Evolutionary conservation across 2,113 vertebrate species (phyloP).

Genomic region (Maylandia zebra): DNA sequence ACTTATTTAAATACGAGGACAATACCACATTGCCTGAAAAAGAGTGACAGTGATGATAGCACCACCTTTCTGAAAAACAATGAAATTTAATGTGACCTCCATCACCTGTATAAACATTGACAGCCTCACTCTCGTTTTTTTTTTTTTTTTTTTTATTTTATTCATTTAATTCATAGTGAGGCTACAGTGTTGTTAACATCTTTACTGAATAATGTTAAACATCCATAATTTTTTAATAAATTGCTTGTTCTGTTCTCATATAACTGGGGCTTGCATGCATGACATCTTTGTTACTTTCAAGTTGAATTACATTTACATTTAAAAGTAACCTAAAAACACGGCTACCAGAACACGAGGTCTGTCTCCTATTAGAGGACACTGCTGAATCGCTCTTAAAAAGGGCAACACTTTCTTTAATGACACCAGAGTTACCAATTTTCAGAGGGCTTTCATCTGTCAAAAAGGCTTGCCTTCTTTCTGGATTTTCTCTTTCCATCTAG

Average conservation of each 20-base stretch:
- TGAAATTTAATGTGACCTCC: neutral
- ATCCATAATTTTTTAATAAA: neutral
- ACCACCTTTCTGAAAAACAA: neutral
- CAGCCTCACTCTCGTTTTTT: neutral
- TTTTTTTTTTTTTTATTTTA: neutral
- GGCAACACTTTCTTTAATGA: neutral
- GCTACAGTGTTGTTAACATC: neutral
- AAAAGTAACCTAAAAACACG: neutral
- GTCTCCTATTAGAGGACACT: neutral
- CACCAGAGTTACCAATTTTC: neutral
- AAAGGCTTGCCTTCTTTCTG: neutral
- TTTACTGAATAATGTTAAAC: neutral
- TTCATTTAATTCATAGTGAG: neutral
- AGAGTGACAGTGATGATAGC: neutral
- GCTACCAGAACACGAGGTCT: neutral
- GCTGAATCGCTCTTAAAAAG: neutral
- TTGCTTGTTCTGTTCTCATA: neutral
- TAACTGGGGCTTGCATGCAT: neutral
- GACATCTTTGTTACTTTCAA: neutral
- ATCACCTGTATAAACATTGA: neutral
- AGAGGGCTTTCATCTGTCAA: slow-evolving; percentile 20
- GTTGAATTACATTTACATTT: neutral
- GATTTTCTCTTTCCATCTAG: neutral
- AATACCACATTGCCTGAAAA: neutral
- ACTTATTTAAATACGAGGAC: neutral